These are phyloP conservation scores for Nomia melanderi DNA, from an alignment of 1,140 invertebrate genomes.

Conservation along the genomic window DNA sequence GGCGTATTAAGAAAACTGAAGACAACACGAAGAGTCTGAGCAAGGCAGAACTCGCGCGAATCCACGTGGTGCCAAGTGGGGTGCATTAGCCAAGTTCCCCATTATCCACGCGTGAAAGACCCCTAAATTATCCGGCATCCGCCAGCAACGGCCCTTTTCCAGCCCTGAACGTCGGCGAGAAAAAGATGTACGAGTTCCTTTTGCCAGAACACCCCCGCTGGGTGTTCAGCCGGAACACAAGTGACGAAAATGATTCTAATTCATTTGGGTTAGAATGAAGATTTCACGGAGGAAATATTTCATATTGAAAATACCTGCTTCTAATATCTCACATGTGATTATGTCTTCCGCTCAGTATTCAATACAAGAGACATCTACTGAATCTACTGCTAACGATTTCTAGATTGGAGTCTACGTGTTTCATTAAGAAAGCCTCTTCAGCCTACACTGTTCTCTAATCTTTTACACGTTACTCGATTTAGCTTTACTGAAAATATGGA, in stretches of 20 bases:
- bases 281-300: not conserved
- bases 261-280: not conserved
- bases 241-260: slow-evolving; percentile 46
- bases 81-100: slow-evolving; percentile 78
- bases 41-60: slow-evolving; percentile 64
- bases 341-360: no score
- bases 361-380: no score
- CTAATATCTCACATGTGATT: no score
- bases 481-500: no score
- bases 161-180: slow-evolving; percentile 73
- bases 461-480: no score
- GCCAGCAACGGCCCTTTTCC: slow-evolving; percentile 66
- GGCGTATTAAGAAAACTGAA: slow-evolving; percentile 12
- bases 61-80: slow-evolving; percentile 76
- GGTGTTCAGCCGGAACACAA: slow-evolving; percentile 24
- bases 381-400: no score
- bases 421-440: no score
- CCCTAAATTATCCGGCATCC: slow-evolving; percentile 78
- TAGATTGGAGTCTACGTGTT: no score
- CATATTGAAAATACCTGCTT: not conserved
- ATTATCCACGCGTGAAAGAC: slow-evolving; percentile 79
- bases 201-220: slow-evolving; percentile 51
- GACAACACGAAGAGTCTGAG: slow-evolving; percentile 44
- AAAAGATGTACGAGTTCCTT: slow-evolving; percentile 77
- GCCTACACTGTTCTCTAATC: no score